phyloP scores from a whole-genome alignment of 53 echinoderm and acorn worm genomes.

The Holothuria leucospilota region DNA sequence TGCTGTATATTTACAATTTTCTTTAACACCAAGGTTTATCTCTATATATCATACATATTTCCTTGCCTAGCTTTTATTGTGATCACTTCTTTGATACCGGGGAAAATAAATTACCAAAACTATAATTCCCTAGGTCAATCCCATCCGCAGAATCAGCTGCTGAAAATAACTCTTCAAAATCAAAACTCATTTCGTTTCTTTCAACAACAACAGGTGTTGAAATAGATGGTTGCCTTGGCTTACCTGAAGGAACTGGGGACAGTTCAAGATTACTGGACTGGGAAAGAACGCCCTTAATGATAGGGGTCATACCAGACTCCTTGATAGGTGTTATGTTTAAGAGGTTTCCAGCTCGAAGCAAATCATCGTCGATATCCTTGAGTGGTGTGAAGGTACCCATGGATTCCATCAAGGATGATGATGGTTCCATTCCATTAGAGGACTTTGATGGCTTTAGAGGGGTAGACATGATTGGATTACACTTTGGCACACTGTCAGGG shows the following conservation, averaged over 20 bases:
- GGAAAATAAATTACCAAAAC: slow-evolving; percentile 36
- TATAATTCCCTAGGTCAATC: not conserved
- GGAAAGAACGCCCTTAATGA: slow-evolving; percentile 22
- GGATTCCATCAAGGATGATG: slow-evolving; percentile 7
- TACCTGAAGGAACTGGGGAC: not conserved
- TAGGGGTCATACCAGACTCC: slow-evolving; percentile 26
- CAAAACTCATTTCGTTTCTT: slow-evolving; percentile 22
- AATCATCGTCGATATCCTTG: slow-evolving; percentile 1
- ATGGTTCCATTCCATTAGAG: not conserved
- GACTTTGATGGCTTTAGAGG: slow-evolving; percentile 7
- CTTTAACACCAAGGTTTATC: too few species aligned
- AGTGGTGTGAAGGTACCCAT: slow-evolving; percentile 44
- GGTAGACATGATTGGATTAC: slow-evolving; percentile 37
- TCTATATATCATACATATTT: too few species aligned
- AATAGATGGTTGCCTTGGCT: not conserved
- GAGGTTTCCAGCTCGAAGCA: not conserved
- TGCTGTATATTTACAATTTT: too few species aligned
- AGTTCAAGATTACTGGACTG: not conserved
- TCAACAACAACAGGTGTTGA: slow-evolving; percentile 5
- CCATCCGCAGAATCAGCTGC: not conserved
- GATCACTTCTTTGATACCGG: slow-evolving; percentile 29
- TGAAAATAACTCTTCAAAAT: slow-evolving; percentile 26
- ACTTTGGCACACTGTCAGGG: not conserved
- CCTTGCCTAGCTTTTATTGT: not conserved
- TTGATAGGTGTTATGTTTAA: slow-evolving; percentile 34